Percentiles rank a stretch among this genome's conserved stretches.
These are phyloP conservation scores for Hirtodrosophila alboralis DNA, from an alignment of 2,888 invertebrate genomes.

Conservation along the genomic window DNA sequence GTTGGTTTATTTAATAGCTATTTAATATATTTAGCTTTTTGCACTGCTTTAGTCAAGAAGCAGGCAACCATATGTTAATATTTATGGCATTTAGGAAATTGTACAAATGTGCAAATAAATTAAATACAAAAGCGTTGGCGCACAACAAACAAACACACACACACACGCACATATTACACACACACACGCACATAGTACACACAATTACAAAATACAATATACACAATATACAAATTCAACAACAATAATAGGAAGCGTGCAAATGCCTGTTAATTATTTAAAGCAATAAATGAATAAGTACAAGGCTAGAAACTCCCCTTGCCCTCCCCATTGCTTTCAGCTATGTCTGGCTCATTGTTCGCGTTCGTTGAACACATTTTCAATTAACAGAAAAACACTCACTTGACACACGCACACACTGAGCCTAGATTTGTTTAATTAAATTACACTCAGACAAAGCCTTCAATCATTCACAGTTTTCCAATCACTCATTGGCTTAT, in stretches of 20 bases:
- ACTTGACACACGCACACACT: constrained; percentile 16
- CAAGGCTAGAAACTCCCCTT: too few relatives aligned
- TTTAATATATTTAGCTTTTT: constrained; percentile 39
- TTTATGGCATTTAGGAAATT: constrained; percentile 32
- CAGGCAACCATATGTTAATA: constrained; percentile 39
- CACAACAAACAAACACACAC: too few relatives aligned
- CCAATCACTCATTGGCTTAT: constrained; percentile 75
- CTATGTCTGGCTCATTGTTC: constrained; percentile 35
- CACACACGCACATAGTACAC: too few relatives aligned
- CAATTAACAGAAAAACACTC: constrained; percentile 64
- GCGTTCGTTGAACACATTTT: constrained; percentile 63
- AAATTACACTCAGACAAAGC: constrained; percentile 73
- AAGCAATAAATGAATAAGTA: constrained; percentile 11
- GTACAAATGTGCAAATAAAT: constrained; percentile 53
- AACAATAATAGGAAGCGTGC: constrained; percentile 21
- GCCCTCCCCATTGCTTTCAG: neutral
- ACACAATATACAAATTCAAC: constrained; percentile 1
- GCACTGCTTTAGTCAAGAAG: constrained; percentile 14
- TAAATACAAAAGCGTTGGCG: constrained; percentile 32
- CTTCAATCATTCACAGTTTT: constrained; percentile 74
- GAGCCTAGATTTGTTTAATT: constrained; percentile 73
- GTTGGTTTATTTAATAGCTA: constrained; percentile 5
- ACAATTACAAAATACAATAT: constrained; percentile 9
- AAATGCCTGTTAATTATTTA: constrained; percentile 59
- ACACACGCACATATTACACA: too few relatives aligned